phyloP scores from a whole-genome alignment of 2,113 vertebrate genomes.

The Nycticebus coucang region DNA sequence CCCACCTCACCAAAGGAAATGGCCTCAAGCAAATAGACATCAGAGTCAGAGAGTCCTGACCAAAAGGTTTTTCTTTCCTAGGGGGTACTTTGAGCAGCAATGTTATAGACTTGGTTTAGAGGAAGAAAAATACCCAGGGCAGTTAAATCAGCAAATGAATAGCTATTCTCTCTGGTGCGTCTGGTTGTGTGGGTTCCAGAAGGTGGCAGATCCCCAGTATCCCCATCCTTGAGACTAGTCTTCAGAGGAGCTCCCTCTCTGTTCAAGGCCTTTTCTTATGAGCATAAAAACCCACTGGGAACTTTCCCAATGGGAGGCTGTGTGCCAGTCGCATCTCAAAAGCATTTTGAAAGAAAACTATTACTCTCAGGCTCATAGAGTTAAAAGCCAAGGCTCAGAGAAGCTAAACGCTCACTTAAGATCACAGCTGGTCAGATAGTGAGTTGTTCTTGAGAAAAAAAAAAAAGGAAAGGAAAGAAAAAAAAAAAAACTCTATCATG shows the following conservation, averaged over 20 bases:
- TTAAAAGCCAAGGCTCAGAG: neutral
- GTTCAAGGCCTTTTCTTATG: neutral
- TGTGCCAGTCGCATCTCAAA: neutral
- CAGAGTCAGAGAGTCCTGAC: neutral
- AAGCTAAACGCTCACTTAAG: conserved; percentile 22
- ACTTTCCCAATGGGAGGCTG: neutral
- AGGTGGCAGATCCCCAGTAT: neutral
- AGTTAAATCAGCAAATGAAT: neutral
- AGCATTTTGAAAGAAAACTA: neutral
- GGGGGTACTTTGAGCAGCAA: conserved; percentile 8
- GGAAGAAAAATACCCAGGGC: neutral
- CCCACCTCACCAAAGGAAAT: neutral
- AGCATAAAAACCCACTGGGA: neutral
- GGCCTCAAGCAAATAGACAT: neutral
- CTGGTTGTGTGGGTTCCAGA: too few relatives aligned
- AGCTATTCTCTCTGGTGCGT: neutral
- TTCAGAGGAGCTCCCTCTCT: neutral
- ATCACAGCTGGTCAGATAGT: conserved; percentile 21
- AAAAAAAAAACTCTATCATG: neutral
- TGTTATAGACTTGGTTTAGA: neutral
- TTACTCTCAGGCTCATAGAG: neutral
- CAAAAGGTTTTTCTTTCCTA: conserved; percentile 33
- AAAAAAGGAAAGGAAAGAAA: neutral
- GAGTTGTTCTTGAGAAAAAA: neutral
- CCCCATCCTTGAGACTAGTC: too few relatives aligned